Percentiles rank a stretch among this genome's conserved stretches.
phyloP scores from a whole-genome alignment of 2,797 vertebrate genomes.

The Numenius phaeopus region DNA sequence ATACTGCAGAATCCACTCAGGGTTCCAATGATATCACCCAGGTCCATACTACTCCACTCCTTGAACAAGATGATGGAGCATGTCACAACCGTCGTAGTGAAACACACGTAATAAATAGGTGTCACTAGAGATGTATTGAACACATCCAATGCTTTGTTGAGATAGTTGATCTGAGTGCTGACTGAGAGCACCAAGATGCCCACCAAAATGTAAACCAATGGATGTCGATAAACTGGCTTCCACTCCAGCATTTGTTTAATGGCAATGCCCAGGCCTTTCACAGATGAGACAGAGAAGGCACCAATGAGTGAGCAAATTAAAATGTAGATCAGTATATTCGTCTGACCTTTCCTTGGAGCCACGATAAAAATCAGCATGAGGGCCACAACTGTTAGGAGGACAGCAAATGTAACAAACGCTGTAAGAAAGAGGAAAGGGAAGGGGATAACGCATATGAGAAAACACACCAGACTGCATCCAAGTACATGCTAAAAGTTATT shows the following conservation, averaged over 20 bases:
- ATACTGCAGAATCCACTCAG: slow-evolving; percentile 83
- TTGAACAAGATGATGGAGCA: slow-evolving; percentile 85
- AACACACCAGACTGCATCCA: neutral
- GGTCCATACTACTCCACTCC: slow-evolving; percentile 82
- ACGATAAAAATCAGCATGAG: slow-evolving; percentile 78
- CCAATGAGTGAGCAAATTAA: slow-evolving; percentile 84
- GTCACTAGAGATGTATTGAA: slow-evolving; percentile 85
- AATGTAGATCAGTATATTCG: slow-evolving; percentile 82
- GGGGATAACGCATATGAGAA: neutral
- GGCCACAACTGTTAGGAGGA: slow-evolving; percentile 62
- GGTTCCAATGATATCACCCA: slow-evolving; percentile 77
- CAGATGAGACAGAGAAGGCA: slow-evolving; percentile 85
- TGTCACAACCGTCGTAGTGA: slow-evolving; percentile 79
- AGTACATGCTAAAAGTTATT: neutral
- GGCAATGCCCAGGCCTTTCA: slow-evolving; percentile 85
- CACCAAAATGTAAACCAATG: slow-evolving; percentile 78
- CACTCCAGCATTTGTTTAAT: slow-evolving; percentile 77
- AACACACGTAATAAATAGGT: slow-evolving; percentile 85
- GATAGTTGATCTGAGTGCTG: slow-evolving; percentile 83
- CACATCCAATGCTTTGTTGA: slow-evolving; percentile 84
- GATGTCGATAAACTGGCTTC: slow-evolving; percentile 77
- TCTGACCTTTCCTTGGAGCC: slow-evolving; percentile 81
- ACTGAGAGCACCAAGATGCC: slow-evolving; percentile 75
- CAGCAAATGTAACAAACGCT: slow-evolving; percentile 82
- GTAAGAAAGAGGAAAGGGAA: slow-evolving; percentile 38